Percentiles rank a stretch among this genome's conserved stretches.
Evolutionary conservation across 1,140 invertebrate genomes (phyloP).

Genomic region (Whitmania pigra): DNA sequence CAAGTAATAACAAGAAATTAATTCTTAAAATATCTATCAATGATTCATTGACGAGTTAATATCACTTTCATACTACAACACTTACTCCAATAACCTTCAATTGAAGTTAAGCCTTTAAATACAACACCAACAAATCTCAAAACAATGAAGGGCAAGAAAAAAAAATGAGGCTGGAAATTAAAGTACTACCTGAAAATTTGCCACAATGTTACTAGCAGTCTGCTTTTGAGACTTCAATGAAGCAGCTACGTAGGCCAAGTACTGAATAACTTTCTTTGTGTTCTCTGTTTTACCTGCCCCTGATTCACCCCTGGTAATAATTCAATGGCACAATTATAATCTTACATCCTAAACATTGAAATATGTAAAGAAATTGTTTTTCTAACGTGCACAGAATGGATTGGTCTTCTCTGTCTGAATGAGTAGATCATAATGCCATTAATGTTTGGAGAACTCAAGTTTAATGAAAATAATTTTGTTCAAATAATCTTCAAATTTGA

Average conservation of each 20-base stretch:
- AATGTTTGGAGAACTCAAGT: not conserved
- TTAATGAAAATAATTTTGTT: not conserved
- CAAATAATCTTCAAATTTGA: not conserved
- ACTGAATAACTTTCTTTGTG: slow-evolving; percentile 99
- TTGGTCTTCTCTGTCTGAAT: slow-evolving; percentile 92
- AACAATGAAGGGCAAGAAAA: too few relatives aligned
- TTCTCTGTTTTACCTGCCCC: slow-evolving; percentile 99
- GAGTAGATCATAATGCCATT: slow-evolving; percentile 13
- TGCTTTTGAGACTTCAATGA: slow-evolving; percentile 45
- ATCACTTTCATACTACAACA: too few relatives aligned
- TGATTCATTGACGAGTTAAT: too few relatives aligned
- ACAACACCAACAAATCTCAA: too few relatives aligned
- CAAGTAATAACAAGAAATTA: too few relatives aligned
- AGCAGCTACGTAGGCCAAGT: slow-evolving; percentile 92
- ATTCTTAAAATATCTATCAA: too few relatives aligned
- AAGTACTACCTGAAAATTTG: slow-evolving; percentile 13
- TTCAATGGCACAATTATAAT: not conserved
- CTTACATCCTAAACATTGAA: not conserved
- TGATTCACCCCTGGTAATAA: slow-evolving; percentile 66
- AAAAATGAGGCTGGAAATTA: not conserved
- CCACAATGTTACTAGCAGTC: slow-evolving; percentile 17
- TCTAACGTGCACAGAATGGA: slow-evolving; percentile 86
- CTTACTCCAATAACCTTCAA: too few relatives aligned
- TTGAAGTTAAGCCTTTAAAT: too few relatives aligned
- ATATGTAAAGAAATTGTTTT: not conserved